A percentile compares a stretch with the other conserved stretches of the same genome.
phyloP scores from a whole-genome alignment of 2,888 invertebrate genomes.

The Agrochola circellaris region DNA sequence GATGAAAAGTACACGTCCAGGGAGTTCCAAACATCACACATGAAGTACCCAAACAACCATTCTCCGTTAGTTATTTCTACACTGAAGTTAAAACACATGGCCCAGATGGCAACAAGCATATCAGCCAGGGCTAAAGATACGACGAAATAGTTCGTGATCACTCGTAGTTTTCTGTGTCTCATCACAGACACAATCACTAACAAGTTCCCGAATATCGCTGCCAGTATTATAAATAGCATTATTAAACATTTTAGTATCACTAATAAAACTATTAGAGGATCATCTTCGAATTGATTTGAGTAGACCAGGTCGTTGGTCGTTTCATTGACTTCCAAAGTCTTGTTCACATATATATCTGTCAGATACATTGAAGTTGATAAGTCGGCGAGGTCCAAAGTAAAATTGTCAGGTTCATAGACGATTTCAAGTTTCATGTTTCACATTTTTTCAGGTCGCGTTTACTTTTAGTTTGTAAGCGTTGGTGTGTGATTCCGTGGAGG shows the following conservation, averaged over 20 bases:
- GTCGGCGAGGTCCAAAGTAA: constrained; percentile 82
- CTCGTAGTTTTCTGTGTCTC: constrained; percentile 92
- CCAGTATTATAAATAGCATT: constrained; percentile 96
- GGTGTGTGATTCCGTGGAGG: constrained; percentile 38
- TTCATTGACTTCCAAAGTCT: constrained; percentile 80
- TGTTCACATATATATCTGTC: constrained; percentile 83
- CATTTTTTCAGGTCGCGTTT: constrained; percentile 77
- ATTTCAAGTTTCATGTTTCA: constrained; percentile 85
- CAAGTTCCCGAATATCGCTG: constrained; percentile 97
- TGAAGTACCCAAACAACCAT: constrained; percentile 97
- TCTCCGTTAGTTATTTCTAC: constrained; percentile 95
- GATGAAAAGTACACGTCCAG: constrained; percentile 98
- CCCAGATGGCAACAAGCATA: constrained; percentile 97
- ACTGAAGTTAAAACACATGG: constrained; percentile 98
- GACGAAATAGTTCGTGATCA: constrained; percentile 98
- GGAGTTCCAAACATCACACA: constrained; percentile 99
- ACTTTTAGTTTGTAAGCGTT: constrained; percentile 74
- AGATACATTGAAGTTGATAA: constrained; percentile 88
- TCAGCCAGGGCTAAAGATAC: constrained; percentile 98
- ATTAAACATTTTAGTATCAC: constrained; percentile 94
- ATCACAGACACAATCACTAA: constrained; percentile 96
- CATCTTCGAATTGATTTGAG: constrained; percentile 82
- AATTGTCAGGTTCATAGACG: constrained; percentile 79
- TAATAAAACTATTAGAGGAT: constrained; percentile 90
- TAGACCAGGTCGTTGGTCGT: constrained; percentile 82